Conservation (phyloP, 2,888 invertebrate genomes). For the Euplexia lucipara region DNA sequence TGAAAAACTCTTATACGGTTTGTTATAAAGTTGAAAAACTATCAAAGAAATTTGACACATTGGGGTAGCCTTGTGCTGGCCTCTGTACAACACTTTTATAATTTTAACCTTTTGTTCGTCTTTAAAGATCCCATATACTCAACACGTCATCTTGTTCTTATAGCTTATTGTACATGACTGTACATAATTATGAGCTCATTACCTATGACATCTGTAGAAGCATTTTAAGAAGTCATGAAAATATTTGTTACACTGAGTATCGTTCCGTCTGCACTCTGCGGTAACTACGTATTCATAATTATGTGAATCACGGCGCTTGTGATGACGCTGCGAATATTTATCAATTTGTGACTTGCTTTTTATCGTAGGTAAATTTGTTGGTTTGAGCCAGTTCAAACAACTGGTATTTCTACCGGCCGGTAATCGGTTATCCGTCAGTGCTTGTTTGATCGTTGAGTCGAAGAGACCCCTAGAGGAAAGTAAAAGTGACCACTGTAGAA, state of each 20-base stretch:
- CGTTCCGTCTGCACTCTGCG: neutral
- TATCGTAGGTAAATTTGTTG: constrained; percentile 1
- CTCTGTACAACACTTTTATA: no score
- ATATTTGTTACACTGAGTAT: neutral
- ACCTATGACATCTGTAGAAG: no score
- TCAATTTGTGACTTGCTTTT: constrained; percentile 33
- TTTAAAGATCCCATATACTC: no score
- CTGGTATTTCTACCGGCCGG: constrained; percentile 5
- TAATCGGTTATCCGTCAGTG: constrained; percentile 1
- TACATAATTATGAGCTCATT: neutral
- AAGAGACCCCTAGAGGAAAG: no score
- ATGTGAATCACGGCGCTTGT: constrained; percentile 1
- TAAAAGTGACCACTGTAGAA: neutral
- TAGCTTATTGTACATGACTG: neutral
- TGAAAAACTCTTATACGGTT: no score
- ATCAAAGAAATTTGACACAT: no score
- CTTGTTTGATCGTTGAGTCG: neutral
- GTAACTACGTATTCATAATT: neutral
- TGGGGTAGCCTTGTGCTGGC: no score
- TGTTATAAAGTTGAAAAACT: no score
- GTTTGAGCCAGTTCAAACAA: neutral
- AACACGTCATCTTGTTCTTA: no score
- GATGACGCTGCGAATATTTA: constrained; percentile 11
- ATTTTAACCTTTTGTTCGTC: no score
- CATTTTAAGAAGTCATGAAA: neutral